A percentile compares a stretch with the other conserved stretches of the same genome.
Evolutionary conservation across 2,888 invertebrate species (phyloP).

Genomic region (Seladonia tumulorum): DNA sequence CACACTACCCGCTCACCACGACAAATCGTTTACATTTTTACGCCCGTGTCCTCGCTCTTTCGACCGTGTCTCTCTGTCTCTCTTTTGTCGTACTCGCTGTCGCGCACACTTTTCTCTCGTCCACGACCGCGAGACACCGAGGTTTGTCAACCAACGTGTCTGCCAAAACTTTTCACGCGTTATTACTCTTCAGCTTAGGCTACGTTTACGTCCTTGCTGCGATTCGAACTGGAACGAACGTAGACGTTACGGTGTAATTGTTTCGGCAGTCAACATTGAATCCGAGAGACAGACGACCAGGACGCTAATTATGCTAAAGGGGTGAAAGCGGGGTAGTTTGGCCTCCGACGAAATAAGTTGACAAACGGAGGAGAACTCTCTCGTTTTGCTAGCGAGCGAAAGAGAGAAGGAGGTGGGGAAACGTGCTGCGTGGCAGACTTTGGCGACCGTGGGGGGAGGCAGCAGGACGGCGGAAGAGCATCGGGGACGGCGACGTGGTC

Average conservation of each 20-base stretch:
- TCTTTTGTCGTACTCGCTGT: too few species aligned
- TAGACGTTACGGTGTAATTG: too few species aligned
- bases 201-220: not conserved
- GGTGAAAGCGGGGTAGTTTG: not conserved
- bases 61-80: not conserved
- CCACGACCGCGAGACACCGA: not conserved
- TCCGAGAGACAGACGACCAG: not conserved
- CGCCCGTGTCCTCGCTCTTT: not conserved
- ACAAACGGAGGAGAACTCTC: not conserved
- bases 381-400: not conserved
- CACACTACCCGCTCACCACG: conserved; percentile 39
- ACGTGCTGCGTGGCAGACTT: not conserved
- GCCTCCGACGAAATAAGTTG: not conserved
- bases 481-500: not conserved
- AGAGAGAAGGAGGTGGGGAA: conserved; percentile 2
- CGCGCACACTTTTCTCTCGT: not conserved
- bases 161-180: not conserved
- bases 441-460: not conserved
- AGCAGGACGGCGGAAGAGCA: conserved; percentile 12
- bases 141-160: not conserved
- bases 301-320: not conserved
- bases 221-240: not conserved
- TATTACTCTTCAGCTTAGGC: not conserved
- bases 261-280: too few species aligned
- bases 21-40: conserved; percentile 53